Evolutionary conservation across 2,797 vertebrate species (phyloP).

Genomic region (Darevskia nairensis): DNA sequence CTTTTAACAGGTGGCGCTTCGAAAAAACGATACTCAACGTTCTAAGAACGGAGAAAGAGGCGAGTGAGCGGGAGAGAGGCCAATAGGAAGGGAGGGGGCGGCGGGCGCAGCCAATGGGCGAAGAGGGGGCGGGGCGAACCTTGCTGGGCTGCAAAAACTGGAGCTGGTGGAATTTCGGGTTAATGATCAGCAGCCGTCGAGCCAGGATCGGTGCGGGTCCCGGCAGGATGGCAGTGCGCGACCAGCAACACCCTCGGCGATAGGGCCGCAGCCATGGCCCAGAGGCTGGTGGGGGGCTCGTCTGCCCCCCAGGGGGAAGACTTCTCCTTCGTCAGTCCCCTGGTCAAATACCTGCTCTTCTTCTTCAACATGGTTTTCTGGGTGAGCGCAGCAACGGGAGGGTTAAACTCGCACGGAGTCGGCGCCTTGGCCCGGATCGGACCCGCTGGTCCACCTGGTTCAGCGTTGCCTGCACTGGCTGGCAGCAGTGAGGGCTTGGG

Average conservation of each 20-base stretch:
- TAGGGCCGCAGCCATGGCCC: conserved; percentile 69
- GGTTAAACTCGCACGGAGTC: too few relatives aligned
- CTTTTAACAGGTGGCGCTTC: conserved; percentile 21
- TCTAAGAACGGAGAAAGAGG: rapidly evolving
- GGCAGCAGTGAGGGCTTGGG: too few relatives aligned
- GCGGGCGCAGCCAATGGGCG: not conserved
- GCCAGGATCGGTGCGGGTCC: not conserved
- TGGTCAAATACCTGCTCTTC: conserved; percentile 91
- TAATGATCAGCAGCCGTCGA: not conserved
- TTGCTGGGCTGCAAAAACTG: not conserved
- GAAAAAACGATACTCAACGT: not conserved
- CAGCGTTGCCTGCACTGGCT: too few relatives aligned
- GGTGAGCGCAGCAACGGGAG: conserved; percentile 80
- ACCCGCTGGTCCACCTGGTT: too few relatives aligned
- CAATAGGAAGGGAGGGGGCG: rapidly evolving
- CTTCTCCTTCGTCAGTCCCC: conserved; percentile 85
- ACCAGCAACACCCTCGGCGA: not conserved
- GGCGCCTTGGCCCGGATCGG: too few relatives aligned
- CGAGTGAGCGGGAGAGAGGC: rapidly evolving
- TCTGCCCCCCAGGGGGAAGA: conserved; percentile 71
- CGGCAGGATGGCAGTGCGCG: not conserved
- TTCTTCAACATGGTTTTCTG: conserved; percentile 91
- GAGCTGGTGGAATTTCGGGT: not conserved
- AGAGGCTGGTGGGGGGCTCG: conserved; percentile 55
- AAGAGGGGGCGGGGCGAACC: not conserved